Evolutionary conservation across 53 echinoderm and acorn worm species (phyloP).

Genomic region (Astropecten irregularis): DNA sequence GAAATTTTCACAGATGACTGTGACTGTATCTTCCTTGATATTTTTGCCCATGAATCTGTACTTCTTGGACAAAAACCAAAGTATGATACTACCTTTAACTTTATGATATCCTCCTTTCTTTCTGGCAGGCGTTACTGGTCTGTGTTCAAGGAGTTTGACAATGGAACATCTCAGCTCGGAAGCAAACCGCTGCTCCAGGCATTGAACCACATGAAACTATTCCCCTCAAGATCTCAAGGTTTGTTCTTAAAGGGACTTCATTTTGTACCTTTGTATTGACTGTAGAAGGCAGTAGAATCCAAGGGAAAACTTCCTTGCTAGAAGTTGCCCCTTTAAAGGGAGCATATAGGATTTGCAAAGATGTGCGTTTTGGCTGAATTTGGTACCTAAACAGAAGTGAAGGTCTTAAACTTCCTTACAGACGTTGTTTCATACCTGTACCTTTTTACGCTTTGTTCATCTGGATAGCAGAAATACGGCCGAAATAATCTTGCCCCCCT

Average conservation of each 20-base stretch:
- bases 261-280: no score
- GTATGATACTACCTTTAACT: not conserved
- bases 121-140: constrained; percentile 63
- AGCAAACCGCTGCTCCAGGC: constrained; percentile 64
- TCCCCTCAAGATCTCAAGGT: constrained; percentile 93
- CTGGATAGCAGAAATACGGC: no score
- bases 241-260: no score
- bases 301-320: not conserved
- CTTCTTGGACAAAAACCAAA: no score
- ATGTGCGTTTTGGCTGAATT: not conserved
- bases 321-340: not conserved
- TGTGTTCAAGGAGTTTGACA: constrained; percentile 72
- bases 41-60: no score
- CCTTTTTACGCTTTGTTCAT: no score
- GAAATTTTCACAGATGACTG: no score
- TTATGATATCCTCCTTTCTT: not conserved
- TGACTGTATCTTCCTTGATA: no score
- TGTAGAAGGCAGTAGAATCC: not conserved
- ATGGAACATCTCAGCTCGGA: constrained; percentile 56
- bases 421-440: not conserved
- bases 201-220: constrained; percentile 67
- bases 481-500: no score
- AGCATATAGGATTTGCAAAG: not conserved
- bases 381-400: no score
- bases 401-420: no score